phyloP scores from a whole-genome alignment of 2,113 vertebrate species.

The Rhizomys pruinosus region DNA sequence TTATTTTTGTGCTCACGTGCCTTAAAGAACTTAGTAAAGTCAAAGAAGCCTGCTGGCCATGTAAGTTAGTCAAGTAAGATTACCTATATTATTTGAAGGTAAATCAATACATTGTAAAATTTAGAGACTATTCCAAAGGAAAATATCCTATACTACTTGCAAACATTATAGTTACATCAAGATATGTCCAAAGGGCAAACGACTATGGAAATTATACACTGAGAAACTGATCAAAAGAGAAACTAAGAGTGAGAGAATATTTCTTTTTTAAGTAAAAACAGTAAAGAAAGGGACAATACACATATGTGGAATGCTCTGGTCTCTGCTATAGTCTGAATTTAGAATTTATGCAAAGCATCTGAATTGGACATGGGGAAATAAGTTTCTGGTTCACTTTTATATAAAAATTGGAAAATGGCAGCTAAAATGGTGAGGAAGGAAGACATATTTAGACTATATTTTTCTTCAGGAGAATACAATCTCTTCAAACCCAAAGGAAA shows the following conservation, averaged over 20 bases:
- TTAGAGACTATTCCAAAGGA: conserved; percentile 45
- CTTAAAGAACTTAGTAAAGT: conserved; percentile 67
- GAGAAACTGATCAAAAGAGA: neutral
- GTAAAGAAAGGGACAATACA: neutral
- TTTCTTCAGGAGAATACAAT: neutral
- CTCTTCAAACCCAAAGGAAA: neutral
- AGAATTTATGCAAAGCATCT: neutral
- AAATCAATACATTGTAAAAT: conserved; percentile 64
- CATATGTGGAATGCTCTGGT: conserved; percentile 7
- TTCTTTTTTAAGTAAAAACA: neutral
- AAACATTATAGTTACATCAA: conserved; percentile 15
- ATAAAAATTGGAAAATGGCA: neutral
- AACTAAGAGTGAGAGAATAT: neutral
- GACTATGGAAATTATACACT: neutral
- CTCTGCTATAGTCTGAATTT: neutral
- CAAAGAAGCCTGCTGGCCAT: conserved; percentile 59
- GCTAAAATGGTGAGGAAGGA: neutral
- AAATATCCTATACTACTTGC: conserved; percentile 34
- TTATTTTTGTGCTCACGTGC: conserved; percentile 59
- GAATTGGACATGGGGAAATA: neutral
- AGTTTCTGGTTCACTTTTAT: neutral
- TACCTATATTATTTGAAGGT: conserved; percentile 54
- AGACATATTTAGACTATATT: neutral
- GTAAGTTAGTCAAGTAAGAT: conserved; percentile 56
- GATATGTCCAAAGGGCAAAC: conserved; percentile 2